phyloP scores from a whole-genome alignment of 2,888 invertebrate genomes.

The Bombylius discolor region DNA sequence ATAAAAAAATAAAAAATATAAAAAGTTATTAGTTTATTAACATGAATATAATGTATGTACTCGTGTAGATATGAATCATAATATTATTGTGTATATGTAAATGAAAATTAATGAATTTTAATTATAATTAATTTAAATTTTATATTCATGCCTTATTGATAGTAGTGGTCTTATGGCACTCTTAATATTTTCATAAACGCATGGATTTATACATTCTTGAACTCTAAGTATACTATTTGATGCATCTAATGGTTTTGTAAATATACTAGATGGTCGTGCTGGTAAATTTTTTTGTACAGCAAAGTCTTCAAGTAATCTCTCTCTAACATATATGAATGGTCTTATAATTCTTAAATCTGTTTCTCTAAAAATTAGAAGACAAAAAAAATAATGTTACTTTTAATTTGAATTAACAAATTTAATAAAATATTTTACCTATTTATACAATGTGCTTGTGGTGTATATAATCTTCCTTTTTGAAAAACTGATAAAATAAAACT shows the following conservation, averaged over 20 bases:
- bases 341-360: constrained; percentile 70
- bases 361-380: constrained; percentile 38
- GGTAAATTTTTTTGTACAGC: constrained; percentile 15
- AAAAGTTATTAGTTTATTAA: neutral
- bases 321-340: constrained; percentile 77
- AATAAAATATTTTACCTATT: constrained; percentile 41
- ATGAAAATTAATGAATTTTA: no score
- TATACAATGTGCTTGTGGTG: constrained; percentile 69
- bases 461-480: constrained; percentile 62
- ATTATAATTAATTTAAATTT: neutral
- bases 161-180: constrained; percentile 16
- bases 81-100: no score
- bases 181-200: constrained; percentile 17
- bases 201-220: constrained; percentile 16
- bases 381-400: neutral
- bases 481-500: constrained; percentile 71
- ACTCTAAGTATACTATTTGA: constrained; percentile 15
- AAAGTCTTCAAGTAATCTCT: constrained; percentile 36
- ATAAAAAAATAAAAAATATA: neutral
- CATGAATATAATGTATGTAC: neutral
- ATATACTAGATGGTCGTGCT: constrained; percentile 14
- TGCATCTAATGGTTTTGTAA: constrained; percentile 12
- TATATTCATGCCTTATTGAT: constrained; percentile 10
- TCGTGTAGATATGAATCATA: no score
- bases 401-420: neutral